phyloP scores from a whole-genome alignment of 2,797 vertebrate genomes.

The Chiroxiphia lanceolata region DNA sequence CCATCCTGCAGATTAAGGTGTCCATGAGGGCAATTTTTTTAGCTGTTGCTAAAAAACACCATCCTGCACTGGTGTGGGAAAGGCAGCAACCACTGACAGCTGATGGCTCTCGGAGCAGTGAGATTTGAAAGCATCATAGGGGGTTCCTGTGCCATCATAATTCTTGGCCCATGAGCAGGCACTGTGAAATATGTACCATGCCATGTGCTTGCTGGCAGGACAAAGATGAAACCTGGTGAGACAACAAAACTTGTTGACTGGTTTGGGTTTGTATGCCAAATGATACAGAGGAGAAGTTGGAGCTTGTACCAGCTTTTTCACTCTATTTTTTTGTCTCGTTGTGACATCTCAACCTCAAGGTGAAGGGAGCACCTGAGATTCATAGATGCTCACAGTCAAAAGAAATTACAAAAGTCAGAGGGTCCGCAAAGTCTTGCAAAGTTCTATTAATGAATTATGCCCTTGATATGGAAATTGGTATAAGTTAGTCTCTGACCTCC shows the following conservation, averaged over 20 bases:
- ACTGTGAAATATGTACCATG: background rate
- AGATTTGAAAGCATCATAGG: background rate
- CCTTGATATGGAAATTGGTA: background rate
- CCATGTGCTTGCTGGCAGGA: background rate
- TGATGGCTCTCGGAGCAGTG: background rate
- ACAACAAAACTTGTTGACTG: background rate
- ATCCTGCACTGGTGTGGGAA: accelerated
- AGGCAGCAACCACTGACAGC: background rate
- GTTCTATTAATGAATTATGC: background rate
- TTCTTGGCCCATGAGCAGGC: accelerated
- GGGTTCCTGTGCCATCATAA: background rate
- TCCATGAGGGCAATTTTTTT: background rate
- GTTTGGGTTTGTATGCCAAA: background rate
- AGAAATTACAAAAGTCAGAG: background rate
- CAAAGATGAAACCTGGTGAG: background rate
- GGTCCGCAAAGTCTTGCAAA: background rate
- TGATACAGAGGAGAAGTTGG: background rate
- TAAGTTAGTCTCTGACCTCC: background rate
- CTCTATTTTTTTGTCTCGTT: background rate
- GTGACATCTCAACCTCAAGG: background rate
- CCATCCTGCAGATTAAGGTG: background rate
- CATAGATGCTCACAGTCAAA: background rate
- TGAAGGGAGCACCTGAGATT: background rate
- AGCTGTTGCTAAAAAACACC: background rate
- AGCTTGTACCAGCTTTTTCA: background rate